Evolutionary conservation across 1,140 invertebrate species (phyloP), one percentile per base, ranked within the genome.

Genomic region (Drosophila equinoxialis): DNA sequence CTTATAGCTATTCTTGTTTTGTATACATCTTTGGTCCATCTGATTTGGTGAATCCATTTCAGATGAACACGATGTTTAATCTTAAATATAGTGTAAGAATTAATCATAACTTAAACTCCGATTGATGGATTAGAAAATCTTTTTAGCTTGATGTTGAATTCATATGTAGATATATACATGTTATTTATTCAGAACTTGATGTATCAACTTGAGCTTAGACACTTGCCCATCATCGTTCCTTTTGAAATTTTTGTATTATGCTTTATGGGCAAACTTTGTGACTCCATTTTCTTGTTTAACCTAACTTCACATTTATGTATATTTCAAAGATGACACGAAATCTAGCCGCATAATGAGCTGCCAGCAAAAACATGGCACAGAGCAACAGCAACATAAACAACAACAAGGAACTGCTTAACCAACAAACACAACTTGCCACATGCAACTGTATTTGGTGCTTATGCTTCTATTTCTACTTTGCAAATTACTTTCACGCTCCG

Each of bases 401-500:
- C 37, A 39, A 39, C 37, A 39, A 11, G 35, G 10, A 37, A 8
- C 48, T 69, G 71, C 67, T 58, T 13, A 30, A 57, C 26, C 41
- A n/a, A 14, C 55, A 41, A 66, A 59, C 48, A 60, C 63, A 73
- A 71, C 69, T 65, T 74, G 59, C 65, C 75, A 71, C 59, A 55
- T 33, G 42, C 70, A 60, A 67, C 67, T 26, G 45, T 30, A 62
- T 55, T 65, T 26, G 37, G 70, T 33, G 58, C 45, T 51, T 51
- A 20, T 51, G 17, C 45, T 23, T 55, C 61, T 70, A 57, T 55
- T 76, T 87, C 83, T 86, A 86, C 83, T 86, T 86, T 87, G 83
- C 83, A 87, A 87, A 87, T 87, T 87, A 87, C 83, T 87, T 89
- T 79, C 79, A 85, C 79, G 70, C 81, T 79, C 65, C 57, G 59